phyloP scores from a whole-genome alignment of 2,888 invertebrate species.

The Brachyopa scutellaris region DNA sequence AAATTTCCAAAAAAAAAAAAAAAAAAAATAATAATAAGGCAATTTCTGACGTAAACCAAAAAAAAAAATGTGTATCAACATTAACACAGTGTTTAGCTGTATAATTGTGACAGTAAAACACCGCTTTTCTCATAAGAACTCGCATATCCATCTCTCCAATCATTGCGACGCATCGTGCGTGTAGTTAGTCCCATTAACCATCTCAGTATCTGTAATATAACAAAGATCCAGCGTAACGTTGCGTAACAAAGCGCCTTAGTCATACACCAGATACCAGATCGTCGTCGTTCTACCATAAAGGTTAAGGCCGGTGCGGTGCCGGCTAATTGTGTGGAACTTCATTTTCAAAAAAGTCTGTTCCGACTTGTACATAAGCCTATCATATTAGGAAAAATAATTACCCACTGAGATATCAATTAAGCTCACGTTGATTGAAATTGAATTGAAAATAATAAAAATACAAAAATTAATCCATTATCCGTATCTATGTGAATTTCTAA shows the following conservation, averaged over 20 bases:
- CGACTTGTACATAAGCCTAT: not conserved
- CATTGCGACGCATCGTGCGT: conserved; percentile 4
- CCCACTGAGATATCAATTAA: conserved; percentile 11
- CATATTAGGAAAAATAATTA: not conserved
- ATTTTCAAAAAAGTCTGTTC: not conserved
- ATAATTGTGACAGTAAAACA: conserved; percentile 17
- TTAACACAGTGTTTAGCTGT: conserved; percentile 14
- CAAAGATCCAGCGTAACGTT: not conserved
- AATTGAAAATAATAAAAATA: not conserved
- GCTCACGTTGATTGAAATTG: not conserved
- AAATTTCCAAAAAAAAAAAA: not conserved
- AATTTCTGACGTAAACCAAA: conserved; percentile 2
- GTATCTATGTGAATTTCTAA: conserved; percentile 33
- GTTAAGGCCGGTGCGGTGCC: conserved; percentile 28
- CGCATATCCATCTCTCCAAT: conserved; percentile 13
- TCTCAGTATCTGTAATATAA: not conserved
- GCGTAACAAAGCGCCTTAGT: conserved; percentile 23
- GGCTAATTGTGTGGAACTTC: conserved; percentile 41
- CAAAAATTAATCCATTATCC: conserved; percentile 14
- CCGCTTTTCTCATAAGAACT: not conserved
- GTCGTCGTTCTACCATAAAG: conserved; percentile 22
- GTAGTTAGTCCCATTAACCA: conserved; percentile 4
- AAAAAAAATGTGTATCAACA: not conserved
- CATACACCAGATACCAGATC: conserved; percentile 6
- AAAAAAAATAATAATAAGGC: no score